phyloP scores from a whole-genome alignment of 2,888 invertebrate species.

The Apodemia hepburni region DNA sequence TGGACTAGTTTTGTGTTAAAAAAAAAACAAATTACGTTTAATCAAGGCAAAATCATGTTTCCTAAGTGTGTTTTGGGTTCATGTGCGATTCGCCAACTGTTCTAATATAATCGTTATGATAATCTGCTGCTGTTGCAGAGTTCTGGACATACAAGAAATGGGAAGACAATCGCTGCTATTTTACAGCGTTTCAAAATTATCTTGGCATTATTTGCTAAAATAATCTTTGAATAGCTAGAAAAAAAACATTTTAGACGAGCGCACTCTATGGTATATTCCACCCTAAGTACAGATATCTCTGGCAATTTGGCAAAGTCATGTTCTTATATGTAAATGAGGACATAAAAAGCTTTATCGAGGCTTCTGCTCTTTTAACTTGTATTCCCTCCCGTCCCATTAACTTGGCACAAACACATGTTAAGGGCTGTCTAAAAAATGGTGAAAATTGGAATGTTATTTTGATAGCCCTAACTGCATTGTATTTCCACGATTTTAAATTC shows the following conservation, averaged over 20 bases:
- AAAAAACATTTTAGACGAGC: background rate
- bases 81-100: too few species aligned
- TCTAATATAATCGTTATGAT: too few species aligned
- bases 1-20: background rate
- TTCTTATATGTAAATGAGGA: slow-evolving; percentile 14
- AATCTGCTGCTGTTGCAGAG: too few species aligned
- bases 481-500: background rate
- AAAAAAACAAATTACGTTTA: too few species aligned
- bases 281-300: background rate
- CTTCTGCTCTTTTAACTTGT: slow-evolving; percentile 13
- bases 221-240: background rate
- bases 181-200: too few species aligned
- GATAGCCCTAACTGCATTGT: background rate
- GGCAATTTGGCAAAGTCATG: slow-evolving; percentile 14
- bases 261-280: background rate
- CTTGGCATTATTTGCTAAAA: too few species aligned
- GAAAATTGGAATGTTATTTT: background rate
- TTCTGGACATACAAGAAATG: too few species aligned
- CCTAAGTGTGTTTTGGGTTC: too few species aligned
- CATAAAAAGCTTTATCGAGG: slow-evolving; percentile 16
- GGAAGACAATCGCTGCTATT: too few species aligned
- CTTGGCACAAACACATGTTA: slow-evolving; percentile 12
- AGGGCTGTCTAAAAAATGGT: slow-evolving; percentile 5
- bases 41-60: too few species aligned
- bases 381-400: slow-evolving; percentile 4